Conservation (phyloP, 2,888 invertebrate species). For the Sminthurides aquaticus region DNA sequence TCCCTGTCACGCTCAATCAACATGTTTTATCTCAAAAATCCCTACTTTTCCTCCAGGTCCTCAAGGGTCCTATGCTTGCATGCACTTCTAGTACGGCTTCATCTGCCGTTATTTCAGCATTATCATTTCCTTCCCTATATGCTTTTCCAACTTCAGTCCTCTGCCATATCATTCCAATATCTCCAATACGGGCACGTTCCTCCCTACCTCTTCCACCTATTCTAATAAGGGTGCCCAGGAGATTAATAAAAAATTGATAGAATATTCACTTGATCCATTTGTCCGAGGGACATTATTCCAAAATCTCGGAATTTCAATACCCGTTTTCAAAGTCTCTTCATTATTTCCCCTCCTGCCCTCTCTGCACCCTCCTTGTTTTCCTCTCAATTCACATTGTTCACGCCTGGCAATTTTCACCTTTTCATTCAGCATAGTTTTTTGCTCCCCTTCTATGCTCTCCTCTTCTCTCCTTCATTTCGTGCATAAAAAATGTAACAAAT, state of each 20-base stretch:
- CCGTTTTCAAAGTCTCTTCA: background rate
- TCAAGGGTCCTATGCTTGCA: background rate
- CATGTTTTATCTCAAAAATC: background rate
- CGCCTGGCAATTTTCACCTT: conserved; percentile 43
- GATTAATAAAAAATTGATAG: conserved; percentile 4
- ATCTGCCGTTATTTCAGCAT: background rate
- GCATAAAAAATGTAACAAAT: background rate
- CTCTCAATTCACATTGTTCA: conserved; percentile 38
- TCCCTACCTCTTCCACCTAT: too few relatives aligned
- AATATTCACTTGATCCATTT: conserved; percentile 5
- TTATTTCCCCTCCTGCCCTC: background rate
- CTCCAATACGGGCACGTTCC: background rate
- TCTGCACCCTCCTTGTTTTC: background rate
- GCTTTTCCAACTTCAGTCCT: background rate
- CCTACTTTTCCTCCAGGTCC: background rate
- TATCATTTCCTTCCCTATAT: background rate
- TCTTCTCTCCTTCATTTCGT: background rate
- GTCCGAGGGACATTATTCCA: background rate
- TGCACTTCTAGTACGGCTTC: background rate
- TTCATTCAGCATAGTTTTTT: conserved; percentile 20
- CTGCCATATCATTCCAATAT: background rate
- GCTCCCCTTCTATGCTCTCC: background rate
- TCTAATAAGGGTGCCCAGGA: too few relatives aligned
- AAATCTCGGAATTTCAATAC: background rate
- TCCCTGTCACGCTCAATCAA: background rate